These are phyloP conservation scores for Phlogophora meticulosa DNA, from an alignment of 2,888 invertebrate genomes.

Conservation along the genomic window DNA sequence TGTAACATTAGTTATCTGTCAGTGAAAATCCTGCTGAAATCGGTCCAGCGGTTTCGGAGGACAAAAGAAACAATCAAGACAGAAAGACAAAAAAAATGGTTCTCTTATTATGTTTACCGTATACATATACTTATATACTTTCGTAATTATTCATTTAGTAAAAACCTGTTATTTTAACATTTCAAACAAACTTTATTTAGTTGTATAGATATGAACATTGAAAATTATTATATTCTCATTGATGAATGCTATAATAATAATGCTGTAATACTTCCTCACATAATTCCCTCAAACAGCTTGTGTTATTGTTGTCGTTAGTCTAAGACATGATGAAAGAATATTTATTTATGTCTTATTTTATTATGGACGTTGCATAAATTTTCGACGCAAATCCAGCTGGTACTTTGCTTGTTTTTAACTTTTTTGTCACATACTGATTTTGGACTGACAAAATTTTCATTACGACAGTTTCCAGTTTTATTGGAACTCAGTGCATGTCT, in stretches of 20 bases:
- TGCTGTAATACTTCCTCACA: slow-evolving; percentile 10
- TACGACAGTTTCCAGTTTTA: not conserved
- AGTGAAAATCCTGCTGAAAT: no score
- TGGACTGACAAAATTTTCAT: not conserved
- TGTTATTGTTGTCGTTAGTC: slow-evolving; percentile 35
- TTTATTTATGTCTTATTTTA: slow-evolving; percentile 63
- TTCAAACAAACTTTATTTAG: no score
- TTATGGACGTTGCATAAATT: slow-evolving; percentile 29
- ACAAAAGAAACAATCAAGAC: no score
- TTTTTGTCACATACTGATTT: slow-evolving; percentile 29
- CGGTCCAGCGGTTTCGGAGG: no score
- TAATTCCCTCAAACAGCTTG: slow-evolving; percentile 13
- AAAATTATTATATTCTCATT: not conserved
- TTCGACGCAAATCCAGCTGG: slow-evolving; percentile 42
- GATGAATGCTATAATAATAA: no score
- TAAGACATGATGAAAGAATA: slow-evolving; percentile 53
- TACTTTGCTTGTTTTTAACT: slow-evolving; percentile 6
- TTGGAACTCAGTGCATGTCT: not conserved
- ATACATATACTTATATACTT: no score
- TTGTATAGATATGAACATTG: no score
- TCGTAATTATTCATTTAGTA: no score
- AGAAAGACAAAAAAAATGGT: no score
- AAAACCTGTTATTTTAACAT: no score
- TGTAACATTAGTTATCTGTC: no score
- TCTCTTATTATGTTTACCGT: no score